Conservation (phyloP, 2,888 invertebrate genomes). For the Anticlea derivata region DNA sequence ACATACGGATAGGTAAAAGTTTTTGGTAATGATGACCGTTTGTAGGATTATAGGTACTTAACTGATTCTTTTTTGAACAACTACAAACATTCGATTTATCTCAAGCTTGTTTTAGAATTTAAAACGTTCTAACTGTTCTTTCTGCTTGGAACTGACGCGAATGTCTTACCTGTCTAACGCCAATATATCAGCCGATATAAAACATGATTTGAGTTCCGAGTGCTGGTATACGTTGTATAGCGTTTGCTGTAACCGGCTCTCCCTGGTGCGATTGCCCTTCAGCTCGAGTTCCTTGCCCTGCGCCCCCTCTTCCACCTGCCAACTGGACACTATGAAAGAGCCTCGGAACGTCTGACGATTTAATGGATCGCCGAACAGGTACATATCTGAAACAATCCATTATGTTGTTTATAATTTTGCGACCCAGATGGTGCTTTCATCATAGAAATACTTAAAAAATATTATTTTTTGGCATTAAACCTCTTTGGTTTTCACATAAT, state of each 20-base stretch:
- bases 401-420: not conserved
- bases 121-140: slow-evolving; percentile 8
- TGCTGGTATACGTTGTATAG: slow-evolving; percentile 89
- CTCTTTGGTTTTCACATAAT: too few species aligned
- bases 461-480: too few species aligned
- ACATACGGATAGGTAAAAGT: too few species aligned
- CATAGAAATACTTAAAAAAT: too few species aligned
- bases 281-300: slow-evolving; percentile 86
- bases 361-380: slow-evolving; percentile 87
- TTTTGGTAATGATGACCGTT: too few species aligned
- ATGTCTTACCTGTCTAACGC: slow-evolving; percentile 91
- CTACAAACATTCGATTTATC: not conserved
- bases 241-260: slow-evolving; percentile 89
- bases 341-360: slow-evolving; percentile 93
- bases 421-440: not conserved
- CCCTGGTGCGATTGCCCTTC: slow-evolving; percentile 88
- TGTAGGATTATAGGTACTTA: too few species aligned
- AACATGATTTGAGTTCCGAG: slow-evolving; percentile 89
- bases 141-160: not conserved
- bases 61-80: too few species aligned
- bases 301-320: slow-evolving; percentile 86
- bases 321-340: slow-evolving; percentile 90
- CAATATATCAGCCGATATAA: slow-evolving; percentile 90
- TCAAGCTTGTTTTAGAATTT: not conserved
- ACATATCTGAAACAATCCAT: slow-evolving; percentile 85